phyloP scores from a whole-genome alignment of 2,888 invertebrate species.

The Sinodicranocentrus sp. region DNA sequence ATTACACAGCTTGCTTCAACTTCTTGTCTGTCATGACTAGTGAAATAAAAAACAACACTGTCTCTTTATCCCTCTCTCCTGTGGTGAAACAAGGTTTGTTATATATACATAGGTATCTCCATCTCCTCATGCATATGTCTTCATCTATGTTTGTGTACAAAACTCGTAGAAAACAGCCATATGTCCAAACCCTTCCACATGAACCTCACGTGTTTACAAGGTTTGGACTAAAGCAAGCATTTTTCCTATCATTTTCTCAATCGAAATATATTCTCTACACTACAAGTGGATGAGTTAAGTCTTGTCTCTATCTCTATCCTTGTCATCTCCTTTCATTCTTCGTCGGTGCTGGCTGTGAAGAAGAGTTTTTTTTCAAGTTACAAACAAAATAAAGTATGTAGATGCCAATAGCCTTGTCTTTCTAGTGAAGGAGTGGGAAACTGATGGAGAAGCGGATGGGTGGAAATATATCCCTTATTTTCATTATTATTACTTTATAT shows the following conservation, averaged over 20 bases:
- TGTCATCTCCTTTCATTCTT: slow-evolving; percentile 8
- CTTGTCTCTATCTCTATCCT: neutral
- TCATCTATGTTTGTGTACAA: slow-evolving; percentile 41
- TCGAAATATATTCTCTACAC: neutral
- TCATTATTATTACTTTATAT: slow-evolving; percentile 54
- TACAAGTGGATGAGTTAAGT: slow-evolving; percentile 7
- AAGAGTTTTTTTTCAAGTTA: neutral
- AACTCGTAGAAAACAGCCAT: neutral
- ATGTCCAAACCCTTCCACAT: no score
- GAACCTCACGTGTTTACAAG: neutral
- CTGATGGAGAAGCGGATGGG: neutral
- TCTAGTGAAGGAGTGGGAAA: neutral
- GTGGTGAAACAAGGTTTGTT: no score
- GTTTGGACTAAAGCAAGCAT: slow-evolving; percentile 1
- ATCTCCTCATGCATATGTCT: no score
- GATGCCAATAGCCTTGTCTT: neutral
- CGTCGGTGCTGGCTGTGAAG: neutral
- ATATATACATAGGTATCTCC: no score
- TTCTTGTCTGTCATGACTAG: no score
- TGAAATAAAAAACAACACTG: neutral
- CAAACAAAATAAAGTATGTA: neutral
- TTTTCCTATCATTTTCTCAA: slow-evolving; percentile 10
- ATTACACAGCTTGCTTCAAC: no score
- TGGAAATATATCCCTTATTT: slow-evolving; percentile 22
- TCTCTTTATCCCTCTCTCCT: no score